These are phyloP conservation scores for Chydorus sphaericus DNA, from an alignment of 2,888 invertebrate species.

Conservation along the genomic window DNA sequence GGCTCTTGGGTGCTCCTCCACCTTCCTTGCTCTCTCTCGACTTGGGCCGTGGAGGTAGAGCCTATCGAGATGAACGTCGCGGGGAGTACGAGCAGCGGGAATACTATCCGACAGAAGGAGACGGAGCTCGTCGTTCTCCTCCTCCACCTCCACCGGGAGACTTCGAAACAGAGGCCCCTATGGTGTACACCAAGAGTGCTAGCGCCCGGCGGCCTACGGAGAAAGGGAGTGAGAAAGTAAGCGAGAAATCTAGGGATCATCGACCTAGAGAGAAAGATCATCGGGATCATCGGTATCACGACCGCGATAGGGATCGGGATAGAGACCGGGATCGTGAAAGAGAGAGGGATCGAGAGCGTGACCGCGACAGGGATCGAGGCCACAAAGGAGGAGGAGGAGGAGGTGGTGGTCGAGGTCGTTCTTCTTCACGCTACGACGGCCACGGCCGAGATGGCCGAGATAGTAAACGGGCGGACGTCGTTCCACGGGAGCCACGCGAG, in stretches of 20 bases:
- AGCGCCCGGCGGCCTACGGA: neutral
- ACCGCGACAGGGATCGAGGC: constrained; percentile 8
- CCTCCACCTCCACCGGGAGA: constrained; percentile 10
- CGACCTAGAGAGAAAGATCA: neutral
- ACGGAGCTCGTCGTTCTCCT: constrained; percentile 1
- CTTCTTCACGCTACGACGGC: neutral
- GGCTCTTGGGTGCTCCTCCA: constrained; percentile 3
- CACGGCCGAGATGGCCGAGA: neutral
- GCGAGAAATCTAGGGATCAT: neutral
- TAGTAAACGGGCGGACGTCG: neutral
- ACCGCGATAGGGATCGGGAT: neutral
- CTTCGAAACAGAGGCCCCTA: constrained; percentile 2
- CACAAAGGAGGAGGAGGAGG: neutral
- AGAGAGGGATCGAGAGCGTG: constrained; percentile 1
- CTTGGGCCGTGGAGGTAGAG: constrained; percentile 1
- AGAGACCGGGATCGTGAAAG: constrained; percentile 1
- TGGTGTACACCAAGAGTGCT: neutral
- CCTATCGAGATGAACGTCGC: constrained; percentile 8
- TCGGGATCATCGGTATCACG: neutral
- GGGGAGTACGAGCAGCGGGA: neutral
- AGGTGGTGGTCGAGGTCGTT: neutral
- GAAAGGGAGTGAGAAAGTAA: neutral
- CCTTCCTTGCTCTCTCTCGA: constrained; percentile 8
- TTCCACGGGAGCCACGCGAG: neutral
- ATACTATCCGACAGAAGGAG: neutral